Percentiles rank a stretch among this genome's conserved stretches.
Conservation (phyloP, 2,113 vertebrate species). For the Vulpes ferrilata region DNA sequence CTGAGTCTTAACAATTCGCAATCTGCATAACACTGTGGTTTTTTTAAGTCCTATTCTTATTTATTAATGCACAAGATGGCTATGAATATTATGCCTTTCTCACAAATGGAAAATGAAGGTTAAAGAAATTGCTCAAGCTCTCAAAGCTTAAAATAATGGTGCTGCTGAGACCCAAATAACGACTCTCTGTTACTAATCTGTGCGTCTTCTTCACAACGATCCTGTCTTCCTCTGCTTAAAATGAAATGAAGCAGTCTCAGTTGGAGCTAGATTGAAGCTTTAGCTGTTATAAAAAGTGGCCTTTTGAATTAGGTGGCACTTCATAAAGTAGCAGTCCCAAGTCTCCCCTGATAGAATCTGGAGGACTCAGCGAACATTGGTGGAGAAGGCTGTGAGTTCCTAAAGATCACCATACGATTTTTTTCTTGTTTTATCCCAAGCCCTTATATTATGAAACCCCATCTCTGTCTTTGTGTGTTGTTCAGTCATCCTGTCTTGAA, state of each 20-base stretch:
- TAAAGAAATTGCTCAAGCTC: background rate
- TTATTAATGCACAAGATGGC: background rate
- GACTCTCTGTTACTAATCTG: background rate
- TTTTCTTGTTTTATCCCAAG: background rate
- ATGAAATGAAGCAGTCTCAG: background rate
- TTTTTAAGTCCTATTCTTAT: slow-evolving; percentile 7
- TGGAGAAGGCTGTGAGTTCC: background rate
- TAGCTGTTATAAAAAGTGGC: background rate
- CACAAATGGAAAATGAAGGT: background rate
- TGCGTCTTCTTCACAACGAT: background rate
- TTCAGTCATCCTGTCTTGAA: background rate
- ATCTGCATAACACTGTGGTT: background rate
- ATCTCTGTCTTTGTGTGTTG: background rate
- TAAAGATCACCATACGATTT: background rate
- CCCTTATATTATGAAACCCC: background rate
- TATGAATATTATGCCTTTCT: background rate
- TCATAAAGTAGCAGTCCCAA: background rate
- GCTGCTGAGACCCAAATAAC: background rate
- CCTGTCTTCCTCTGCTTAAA: background rate
- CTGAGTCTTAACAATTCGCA: slow-evolving; percentile 30
- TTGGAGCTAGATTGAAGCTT: background rate
- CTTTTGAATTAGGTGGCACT: background rate
- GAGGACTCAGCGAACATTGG: background rate
- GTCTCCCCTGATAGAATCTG: background rate
- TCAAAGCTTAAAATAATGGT: background rate